Evolutionary conservation across 2,888 invertebrate species (phyloP), one percentile per base, ranked within the genome.

Genomic region (Melitaea athalia): DNA sequence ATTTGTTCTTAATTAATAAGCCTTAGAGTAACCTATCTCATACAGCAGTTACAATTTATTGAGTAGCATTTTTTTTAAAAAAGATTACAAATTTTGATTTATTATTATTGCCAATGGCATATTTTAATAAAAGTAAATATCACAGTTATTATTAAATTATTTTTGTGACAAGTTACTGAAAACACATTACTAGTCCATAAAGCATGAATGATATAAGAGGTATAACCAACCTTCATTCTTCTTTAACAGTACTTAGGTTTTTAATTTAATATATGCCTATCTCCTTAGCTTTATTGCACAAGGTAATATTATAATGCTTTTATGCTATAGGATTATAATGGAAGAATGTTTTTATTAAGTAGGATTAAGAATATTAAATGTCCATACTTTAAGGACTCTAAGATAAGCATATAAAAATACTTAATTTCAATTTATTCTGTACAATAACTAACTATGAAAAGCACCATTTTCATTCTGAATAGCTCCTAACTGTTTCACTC

Each of bases 71-170:
- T 70, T 68, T 74, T 76, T 75, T 67, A 69, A 73, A 49, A 55
- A 70, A 70, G 69, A 71, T 73, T 75, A 77, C 66, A 71, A 80
- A 78, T 84, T 85, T 85, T 85, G 83, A 84, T 79, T 85, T 81
- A 81, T 63, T 86, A 89, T 91, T 89, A 88, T 85, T 81, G 88
- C 91, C 91, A 87, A 79, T 86, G 91, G 91, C 90, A 86, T 85
- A 85, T 85, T 70, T 70, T 85, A 81, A 86, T 91, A 90, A 91
- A 91, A 91, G 89, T 90, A 92, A 92, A 91, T 92, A 92, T 92
- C 92, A 92, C 92, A 92, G 92, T 91, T 91, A 86, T 89, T 84
- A 88, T 89, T 88, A 90, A 87, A 90, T 87, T 88, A 90, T 87
- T 89, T 91, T 89, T 91, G 89, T 91, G 91, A 91, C 86, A 85